Percentiles rank a stretch among this genome's conserved stretches.
Conservation (phyloP, 2,888 invertebrate genomes). For the Acronicta alni region DNA sequence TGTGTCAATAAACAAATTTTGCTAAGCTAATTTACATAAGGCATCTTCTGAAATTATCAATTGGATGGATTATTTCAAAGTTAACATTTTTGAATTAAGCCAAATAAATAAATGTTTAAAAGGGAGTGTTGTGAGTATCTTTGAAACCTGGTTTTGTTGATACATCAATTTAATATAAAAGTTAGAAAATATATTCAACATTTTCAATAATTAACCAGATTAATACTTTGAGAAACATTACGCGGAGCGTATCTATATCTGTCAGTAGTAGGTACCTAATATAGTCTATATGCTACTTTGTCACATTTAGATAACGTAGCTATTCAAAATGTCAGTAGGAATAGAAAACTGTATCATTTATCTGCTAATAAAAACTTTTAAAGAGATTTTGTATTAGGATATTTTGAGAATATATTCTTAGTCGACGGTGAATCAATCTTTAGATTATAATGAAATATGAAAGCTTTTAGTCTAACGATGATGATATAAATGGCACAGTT, state of each 20-base stretch:
- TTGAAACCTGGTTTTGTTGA: background rate
- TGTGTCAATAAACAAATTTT: no score
- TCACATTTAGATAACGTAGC: background rate
- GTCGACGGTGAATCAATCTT: slow-evolving; percentile 40
- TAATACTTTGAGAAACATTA: no score
- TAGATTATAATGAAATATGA: slow-evolving; percentile 23
- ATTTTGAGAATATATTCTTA: slow-evolving; percentile 11
- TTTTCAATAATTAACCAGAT: no score
- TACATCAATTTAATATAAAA: background rate
- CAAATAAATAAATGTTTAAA: no score
- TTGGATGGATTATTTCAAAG: no score
- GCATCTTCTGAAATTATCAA: no score
- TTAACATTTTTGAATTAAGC: no score
- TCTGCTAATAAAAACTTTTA: slow-evolving; percentile 25
- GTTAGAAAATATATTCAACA: background rate
- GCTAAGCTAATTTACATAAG: no score
- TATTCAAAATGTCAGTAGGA: slow-evolving; percentile 21
- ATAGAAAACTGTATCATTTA: slow-evolving; percentile 24
- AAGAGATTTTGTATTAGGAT: slow-evolving; percentile 38
- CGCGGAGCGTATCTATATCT: no score
- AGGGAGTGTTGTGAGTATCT: no score
- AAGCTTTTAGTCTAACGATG: slow-evolving; percentile 42
- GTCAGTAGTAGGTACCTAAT: no score
- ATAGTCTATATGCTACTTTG: no score
- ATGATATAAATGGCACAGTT: slow-evolving; percentile 21